phyloP scores from a whole-genome alignment of 2,888 invertebrate genomes.

The Elmis aenea region DNA sequence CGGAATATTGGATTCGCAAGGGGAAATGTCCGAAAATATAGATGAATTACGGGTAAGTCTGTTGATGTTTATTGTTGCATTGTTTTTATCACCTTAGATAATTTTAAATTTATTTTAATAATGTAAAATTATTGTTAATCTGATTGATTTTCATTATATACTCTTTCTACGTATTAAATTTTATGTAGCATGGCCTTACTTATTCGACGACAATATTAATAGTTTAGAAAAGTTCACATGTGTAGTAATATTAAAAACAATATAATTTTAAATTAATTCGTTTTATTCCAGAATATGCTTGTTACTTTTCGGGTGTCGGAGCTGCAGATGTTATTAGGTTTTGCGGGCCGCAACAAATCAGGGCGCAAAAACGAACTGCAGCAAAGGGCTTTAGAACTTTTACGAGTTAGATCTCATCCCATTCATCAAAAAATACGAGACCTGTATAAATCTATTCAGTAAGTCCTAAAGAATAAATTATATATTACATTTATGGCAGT shows the following conservation, averaged over 20 bases:
- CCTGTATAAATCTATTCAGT: slow-evolving; percentile 63
- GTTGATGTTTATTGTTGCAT: background rate
- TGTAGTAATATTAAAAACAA: background rate
- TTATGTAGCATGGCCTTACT: too few relatives aligned
- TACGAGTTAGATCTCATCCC: slow-evolving; percentile 60
- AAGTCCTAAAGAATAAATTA: slow-evolving; percentile 35
- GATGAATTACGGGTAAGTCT: slow-evolving; percentile 43
- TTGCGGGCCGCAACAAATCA: slow-evolving; percentile 71
- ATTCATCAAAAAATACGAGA: slow-evolving; percentile 62
- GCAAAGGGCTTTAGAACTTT: slow-evolving; percentile 65
- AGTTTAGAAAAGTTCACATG: too few relatives aligned
- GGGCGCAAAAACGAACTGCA: slow-evolving; percentile 78
- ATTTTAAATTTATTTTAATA: slow-evolving; percentile 1
- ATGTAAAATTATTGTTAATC: background rate
- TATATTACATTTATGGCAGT: too few relatives aligned
- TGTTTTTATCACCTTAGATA: slow-evolving; percentile 1
- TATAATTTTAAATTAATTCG: background rate
- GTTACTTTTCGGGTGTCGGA: slow-evolving; percentile 77
- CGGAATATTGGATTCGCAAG: slow-evolving; percentile 21
- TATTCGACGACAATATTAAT: too few relatives aligned
- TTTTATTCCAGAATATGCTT: slow-evolving; percentile 46
- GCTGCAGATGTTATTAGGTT: slow-evolving; percentile 76
- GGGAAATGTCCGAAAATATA: slow-evolving; percentile 46
- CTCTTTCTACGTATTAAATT: too few relatives aligned
- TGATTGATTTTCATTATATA: background rate